A percentile compares a stretch with the other conserved stretches of the same genome.
phyloP scores from a whole-genome alignment of 1,140 invertebrate genomes.

The Drosophila albomicans region DNA sequence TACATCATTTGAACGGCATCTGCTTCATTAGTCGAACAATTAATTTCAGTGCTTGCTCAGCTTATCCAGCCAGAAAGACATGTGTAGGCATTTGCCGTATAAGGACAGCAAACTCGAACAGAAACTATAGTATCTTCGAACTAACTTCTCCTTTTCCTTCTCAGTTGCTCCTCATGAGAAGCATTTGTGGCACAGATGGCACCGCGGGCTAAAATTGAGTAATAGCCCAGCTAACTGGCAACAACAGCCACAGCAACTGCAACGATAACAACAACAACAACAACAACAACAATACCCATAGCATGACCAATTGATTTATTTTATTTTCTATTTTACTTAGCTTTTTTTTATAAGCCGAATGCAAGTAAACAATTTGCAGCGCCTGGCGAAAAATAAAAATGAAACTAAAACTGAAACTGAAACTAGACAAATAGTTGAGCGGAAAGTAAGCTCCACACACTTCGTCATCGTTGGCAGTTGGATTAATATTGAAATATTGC shows the following conservation, averaged over 20 bases:
- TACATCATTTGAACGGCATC: conserved; percentile 47
- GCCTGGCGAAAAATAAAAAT: conserved; percentile 31
- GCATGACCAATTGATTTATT: conserved; percentile 74
- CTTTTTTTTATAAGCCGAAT: conserved; percentile 20
- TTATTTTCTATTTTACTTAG: conserved; percentile 64
- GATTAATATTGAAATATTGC: conserved; percentile 84
- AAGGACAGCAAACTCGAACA: conserved; percentile 43
- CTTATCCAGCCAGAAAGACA: conserved; percentile 35
- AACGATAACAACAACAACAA: conserved; percentile 7
- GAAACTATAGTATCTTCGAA: neutral
- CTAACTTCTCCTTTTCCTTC: neutral
- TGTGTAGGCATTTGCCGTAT: conserved; percentile 59
- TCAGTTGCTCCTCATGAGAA: conserved; percentile 10
- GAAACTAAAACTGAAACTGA: conserved; percentile 51
- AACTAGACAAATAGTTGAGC: conserved; percentile 74
- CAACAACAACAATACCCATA: conserved; percentile 12
- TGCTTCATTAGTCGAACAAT: conserved; percentile 77
- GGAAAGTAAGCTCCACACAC: conserved; percentile 75
- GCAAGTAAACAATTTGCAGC: conserved; percentile 52
- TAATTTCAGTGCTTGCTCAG: conserved; percentile 58
- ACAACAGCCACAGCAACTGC: conserved; percentile 27
- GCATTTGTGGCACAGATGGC: conserved; percentile 33
- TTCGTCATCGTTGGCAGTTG: conserved; percentile 82
- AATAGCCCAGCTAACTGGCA: conserved; percentile 70
- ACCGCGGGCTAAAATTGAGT: conserved; percentile 70